A percentile compares a stretch with the other conserved stretches of the same genome.
phyloP scores from a whole-genome alignment of 2,113 vertebrate genomes.

The Elgaria multicarinata region DNA sequence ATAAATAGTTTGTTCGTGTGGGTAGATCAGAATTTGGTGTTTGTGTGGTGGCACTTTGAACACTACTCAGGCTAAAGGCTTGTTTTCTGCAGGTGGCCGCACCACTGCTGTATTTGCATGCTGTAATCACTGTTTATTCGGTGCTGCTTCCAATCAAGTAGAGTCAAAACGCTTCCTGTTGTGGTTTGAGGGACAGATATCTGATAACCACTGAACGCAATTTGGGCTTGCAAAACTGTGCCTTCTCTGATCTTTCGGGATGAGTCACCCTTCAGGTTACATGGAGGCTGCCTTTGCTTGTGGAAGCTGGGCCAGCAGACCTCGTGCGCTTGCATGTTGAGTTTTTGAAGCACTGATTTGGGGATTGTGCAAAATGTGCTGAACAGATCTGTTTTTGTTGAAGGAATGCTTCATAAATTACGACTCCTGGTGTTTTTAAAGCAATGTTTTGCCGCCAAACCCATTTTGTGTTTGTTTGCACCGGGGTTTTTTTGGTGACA shows the following conservation, averaged over 20 bases:
- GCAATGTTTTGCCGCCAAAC: background rate
- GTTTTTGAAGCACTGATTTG: conserved; percentile 4
- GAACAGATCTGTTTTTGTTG: background rate
- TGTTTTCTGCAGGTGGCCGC: conserved; percentile 25
- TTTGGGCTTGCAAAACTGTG: conserved; percentile 12
- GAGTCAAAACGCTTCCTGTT: conserved; percentile 23
- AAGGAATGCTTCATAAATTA: background rate
- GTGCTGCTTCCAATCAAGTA: background rate
- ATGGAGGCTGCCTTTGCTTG: background rate
- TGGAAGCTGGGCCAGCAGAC: background rate
- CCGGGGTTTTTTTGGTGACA: background rate
- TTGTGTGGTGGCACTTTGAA: conserved; percentile 35
- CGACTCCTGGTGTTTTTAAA: conserved; percentile 26
- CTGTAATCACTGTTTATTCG: conserved; percentile 11
- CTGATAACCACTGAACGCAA: conserved; percentile 27
- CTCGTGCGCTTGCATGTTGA: background rate
- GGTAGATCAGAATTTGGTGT: conserved; percentile 40
- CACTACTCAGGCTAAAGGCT: background rate
- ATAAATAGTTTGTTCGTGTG: background rate
- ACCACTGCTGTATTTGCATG: background rate
- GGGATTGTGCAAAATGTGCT: conserved; percentile 13
- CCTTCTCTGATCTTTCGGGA: background rate
- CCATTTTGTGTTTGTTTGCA: background rate
- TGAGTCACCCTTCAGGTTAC: conserved; percentile 15
- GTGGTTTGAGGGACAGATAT: conserved; percentile 12